A percentile compares a stretch with the other conserved stretches of the same genome.
These are phyloP conservation scores for Pyxicephalus adspersus DNA, from an alignment of 2,113 vertebrate genomes.

Conservation along the genomic window DNA sequence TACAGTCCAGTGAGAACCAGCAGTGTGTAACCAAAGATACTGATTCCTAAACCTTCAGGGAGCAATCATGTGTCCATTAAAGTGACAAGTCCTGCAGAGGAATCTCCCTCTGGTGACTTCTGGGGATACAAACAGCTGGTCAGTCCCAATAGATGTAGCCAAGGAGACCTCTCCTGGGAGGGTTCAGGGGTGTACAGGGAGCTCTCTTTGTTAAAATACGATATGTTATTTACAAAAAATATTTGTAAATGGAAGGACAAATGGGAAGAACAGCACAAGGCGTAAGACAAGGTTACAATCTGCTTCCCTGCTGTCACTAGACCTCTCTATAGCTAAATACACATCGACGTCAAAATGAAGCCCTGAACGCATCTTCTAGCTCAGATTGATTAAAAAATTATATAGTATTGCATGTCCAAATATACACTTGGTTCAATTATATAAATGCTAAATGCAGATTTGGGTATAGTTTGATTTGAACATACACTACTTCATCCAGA, in stretches of 20 bases:
- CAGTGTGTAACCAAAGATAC: constrained; percentile 23
- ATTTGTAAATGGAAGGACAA: constrained; percentile 77
- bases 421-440: too few relatives aligned
- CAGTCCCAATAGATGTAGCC: constrained; percentile 59
- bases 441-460: too few relatives aligned
- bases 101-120: constrained; percentile 54
- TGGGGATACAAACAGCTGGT: constrained; percentile 63
- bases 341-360: not conserved
- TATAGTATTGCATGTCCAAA: too few relatives aligned
- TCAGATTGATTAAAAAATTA: too few relatives aligned
- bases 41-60: constrained; percentile 53
- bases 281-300: constrained; percentile 29
- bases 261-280: constrained; percentile 28
- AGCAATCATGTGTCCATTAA: constrained; percentile 44
- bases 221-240: constrained; percentile 77
- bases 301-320: not conserved
- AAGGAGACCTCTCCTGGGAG: constrained; percentile 50
- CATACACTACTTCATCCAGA: too few relatives aligned
- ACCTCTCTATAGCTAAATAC: not conserved
- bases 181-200: constrained; percentile 63
- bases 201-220: constrained; percentile 76
- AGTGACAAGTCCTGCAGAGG: constrained; percentile 19
- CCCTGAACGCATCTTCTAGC: not conserved
- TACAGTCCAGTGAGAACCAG: constrained; percentile 1
- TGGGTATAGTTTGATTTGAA: too few relatives aligned